A percentile compares a stretch with the other conserved stretches of the same genome.
These are phyloP conservation scores for Conomelus anceps DNA, from an alignment of 2,888 invertebrate species.

Conservation along the genomic window DNA sequence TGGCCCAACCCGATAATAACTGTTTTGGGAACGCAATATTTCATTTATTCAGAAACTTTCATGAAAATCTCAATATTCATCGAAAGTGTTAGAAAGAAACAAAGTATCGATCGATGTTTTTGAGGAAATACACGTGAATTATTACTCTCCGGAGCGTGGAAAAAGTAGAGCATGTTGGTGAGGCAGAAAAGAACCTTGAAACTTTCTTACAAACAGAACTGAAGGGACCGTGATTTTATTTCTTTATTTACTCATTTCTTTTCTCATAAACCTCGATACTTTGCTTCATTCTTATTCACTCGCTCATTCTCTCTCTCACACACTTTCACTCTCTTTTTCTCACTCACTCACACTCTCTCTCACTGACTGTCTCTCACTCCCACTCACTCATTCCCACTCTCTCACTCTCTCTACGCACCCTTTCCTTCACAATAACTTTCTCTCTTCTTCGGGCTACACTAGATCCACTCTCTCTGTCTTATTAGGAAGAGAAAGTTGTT, in stretches of 20 bases:
- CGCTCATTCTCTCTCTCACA: neutral
- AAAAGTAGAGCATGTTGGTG: neutral
- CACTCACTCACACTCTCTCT: neutral
- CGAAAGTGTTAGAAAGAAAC: too few relatives aligned
- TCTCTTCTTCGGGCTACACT: neutral
- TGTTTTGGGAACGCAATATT: neutral
- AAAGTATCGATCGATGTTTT: neutral
- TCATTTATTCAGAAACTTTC: too few relatives aligned
- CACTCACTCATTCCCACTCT: too few relatives aligned
- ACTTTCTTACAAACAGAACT: neutral
- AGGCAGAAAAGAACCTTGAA: neutral
- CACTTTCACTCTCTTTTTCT: neutral
- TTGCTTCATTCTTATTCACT: neutral
- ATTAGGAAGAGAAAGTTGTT: neutral
- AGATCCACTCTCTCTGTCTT: neutral
- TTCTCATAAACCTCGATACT: neutral
- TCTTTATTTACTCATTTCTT: neutral
- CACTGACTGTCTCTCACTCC: neutral
- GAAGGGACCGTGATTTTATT: neutral
- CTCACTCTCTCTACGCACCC: too few relatives aligned
- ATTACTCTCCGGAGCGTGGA: neutral
- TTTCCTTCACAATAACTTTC: neutral
- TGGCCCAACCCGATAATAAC: neutral
- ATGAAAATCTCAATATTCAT: neutral
- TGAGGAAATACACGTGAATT: neutral